Percentiles rank a stretch among this genome's conserved stretches.
These are phyloP conservation scores for Ostrea denselamellosa DNA, from an alignment of 1,140 invertebrate genomes.

Conservation along the genomic window DNA sequence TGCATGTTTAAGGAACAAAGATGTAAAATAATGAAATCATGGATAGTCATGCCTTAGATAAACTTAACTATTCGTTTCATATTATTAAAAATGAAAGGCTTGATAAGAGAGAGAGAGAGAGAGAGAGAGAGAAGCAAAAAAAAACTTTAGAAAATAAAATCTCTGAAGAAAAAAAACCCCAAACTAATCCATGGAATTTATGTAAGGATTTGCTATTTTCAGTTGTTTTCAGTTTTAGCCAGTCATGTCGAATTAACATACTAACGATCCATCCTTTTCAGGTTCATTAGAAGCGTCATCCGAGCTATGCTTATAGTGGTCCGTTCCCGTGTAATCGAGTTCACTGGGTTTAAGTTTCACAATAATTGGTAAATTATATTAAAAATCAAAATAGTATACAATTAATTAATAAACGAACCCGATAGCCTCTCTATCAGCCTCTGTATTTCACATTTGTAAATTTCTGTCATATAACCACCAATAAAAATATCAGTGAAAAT, in stretches of 20 bases:
- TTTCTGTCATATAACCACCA: too few species aligned
- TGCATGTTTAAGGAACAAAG: too few species aligned
- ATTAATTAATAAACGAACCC: neutral
- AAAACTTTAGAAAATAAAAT: too few species aligned
- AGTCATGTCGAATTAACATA: constrained; percentile 15
- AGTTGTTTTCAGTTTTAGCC: neutral
- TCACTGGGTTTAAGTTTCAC: neutral
- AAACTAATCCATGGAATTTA: neutral
- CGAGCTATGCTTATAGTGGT: neutral
- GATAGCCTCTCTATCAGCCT: neutral
- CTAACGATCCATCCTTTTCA: neutral
- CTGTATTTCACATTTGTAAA: too few species aligned
- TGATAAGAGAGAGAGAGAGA: too few species aligned
- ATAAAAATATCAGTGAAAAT: too few species aligned
- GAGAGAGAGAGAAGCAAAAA: too few species aligned
- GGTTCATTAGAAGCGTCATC: neutral
- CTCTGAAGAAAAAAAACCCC: too few species aligned
- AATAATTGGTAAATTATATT: neutral
- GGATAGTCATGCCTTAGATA: too few species aligned
- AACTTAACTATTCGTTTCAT: too few species aligned
- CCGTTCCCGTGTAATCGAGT: neutral
- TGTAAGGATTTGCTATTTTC: neutral
- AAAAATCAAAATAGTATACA: neutral
- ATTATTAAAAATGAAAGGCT: too few species aligned
- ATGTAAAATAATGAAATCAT: too few species aligned